Conservation (phyloP, 2,113 vertebrate genomes). For the Rhagologus leucostigma region DNA sequence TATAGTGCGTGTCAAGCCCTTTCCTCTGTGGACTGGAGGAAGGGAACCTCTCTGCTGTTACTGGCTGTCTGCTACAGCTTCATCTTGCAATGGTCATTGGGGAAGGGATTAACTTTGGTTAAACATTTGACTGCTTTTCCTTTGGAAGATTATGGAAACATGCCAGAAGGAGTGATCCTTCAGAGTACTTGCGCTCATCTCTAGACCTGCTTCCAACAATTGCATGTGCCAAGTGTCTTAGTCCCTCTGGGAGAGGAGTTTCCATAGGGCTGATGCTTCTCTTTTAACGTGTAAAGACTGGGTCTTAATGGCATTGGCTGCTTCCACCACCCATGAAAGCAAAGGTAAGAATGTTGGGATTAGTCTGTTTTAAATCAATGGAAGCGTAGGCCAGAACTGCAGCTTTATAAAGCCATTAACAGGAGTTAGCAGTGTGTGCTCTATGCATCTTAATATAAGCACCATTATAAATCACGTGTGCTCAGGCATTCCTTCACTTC, state of each 20-base stretch:
- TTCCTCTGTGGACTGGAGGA: neutral
- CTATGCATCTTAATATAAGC: neutral
- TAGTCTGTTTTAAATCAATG: neutral
- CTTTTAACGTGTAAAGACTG: neutral
- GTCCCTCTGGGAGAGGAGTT: neutral
- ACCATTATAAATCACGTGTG: neutral
- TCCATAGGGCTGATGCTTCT: neutral
- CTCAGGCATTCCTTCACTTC: neutral
- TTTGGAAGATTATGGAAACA: neutral
- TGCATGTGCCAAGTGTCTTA: neutral
- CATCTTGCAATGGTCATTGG: neutral
- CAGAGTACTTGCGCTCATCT: neutral
- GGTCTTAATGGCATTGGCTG: neutral
- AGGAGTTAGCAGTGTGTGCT: neutral
- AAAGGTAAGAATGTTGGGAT: neutral
- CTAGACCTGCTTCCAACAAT: neutral
- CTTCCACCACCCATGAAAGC: neutral
- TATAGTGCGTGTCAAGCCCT: fast-evolving
- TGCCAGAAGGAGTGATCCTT: neutral
- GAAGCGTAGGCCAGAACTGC: neutral
- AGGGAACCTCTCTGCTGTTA: neutral
- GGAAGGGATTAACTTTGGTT: neutral
- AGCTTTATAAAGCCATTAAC: neutral
- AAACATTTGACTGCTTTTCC: slow-evolving; percentile 1
- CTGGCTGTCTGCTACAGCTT: neutral